These are phyloP conservation scores for Ictalurus furcatus DNA, from an alignment of 2,113 vertebrate species.

Conservation along the genomic window DNA sequence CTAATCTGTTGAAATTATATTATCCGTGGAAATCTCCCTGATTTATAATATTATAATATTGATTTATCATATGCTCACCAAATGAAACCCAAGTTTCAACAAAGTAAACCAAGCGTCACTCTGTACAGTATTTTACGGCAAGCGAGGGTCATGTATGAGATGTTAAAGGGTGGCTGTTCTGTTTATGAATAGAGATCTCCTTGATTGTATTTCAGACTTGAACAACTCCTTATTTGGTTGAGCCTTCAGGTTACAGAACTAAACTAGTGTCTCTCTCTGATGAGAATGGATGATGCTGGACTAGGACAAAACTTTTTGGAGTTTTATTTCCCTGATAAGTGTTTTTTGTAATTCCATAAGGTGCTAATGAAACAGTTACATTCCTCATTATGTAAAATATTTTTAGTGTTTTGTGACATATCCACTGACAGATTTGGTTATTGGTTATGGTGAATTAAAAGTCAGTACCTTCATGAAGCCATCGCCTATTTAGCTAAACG, in stretches of 20 bases:
- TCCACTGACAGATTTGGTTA: background rate
- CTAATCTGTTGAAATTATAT: background rate
- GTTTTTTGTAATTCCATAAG: too few species aligned
- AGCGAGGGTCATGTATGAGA: background rate
- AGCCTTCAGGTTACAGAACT: background rate
- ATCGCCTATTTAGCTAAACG: background rate
- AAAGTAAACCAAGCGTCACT: slow-evolving; percentile 5
- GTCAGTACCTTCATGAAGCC: background rate
- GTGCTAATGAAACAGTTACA: background rate
- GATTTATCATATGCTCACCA: background rate
- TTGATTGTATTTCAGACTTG: slow-evolving; percentile 36
- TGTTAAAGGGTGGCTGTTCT: slow-evolving; percentile 28
- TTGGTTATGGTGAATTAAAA: background rate
- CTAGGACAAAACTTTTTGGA: background rate
- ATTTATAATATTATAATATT: too few species aligned
- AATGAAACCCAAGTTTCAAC: background rate
- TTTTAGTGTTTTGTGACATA: background rate
- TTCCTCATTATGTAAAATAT: background rate
- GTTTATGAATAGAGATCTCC: slow-evolving; percentile 26
- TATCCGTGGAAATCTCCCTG: background rate
- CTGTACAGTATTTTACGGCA: background rate
- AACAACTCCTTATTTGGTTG: slow-evolving; percentile 48
- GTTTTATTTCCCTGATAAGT: background rate
- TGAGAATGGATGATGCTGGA: background rate
- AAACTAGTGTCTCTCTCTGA: background rate